These are phyloP conservation scores for Syngnathoides biaculeatus DNA, from an alignment of 2,113 vertebrate species.

Conservation along the genomic window DNA sequence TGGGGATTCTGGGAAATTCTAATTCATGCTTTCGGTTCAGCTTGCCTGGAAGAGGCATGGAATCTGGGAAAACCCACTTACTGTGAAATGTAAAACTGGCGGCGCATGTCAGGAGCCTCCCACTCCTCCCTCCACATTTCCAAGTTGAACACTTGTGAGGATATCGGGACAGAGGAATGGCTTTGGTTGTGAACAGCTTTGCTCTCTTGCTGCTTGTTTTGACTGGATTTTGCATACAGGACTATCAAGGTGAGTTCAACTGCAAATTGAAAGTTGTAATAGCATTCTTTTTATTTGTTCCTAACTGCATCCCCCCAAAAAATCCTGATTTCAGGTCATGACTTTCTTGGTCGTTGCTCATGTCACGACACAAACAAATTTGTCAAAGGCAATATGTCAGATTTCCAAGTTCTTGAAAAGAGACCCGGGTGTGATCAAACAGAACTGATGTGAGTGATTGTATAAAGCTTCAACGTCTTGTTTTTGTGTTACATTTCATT, in stretches of 20 bases:
- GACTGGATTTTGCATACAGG: slow-evolving; percentile 45
- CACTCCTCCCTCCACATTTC: slow-evolving; percentile 25
- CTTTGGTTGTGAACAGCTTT: slow-evolving; percentile 22
- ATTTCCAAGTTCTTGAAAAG: slow-evolving; percentile 56
- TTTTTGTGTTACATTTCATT: not conserved
- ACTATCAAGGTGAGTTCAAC: slow-evolving; percentile 51
- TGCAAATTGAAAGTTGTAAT: not conserved
- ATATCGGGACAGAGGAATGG: slow-evolving; percentile 32
- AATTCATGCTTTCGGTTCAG: slow-evolving; percentile 12
- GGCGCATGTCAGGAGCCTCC: slow-evolving; percentile 6
- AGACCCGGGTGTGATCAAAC: slow-evolving; percentile 40
- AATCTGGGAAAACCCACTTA: slow-evolving; percentile 40
- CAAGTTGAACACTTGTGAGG: not conserved
- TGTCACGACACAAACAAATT: slow-evolving; percentile 27
- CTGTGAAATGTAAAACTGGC: slow-evolving; percentile 42
- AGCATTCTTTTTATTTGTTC: not conserved
- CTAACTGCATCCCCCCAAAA: not conserved
- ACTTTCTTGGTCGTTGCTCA: slow-evolving; percentile 47
- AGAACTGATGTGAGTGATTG: slow-evolving; percentile 64
- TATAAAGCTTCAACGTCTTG: rapidly evolving
- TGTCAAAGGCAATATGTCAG: slow-evolving; percentile 32
- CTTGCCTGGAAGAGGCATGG: slow-evolving; percentile 57
- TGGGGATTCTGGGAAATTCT: slow-evolving; percentile 59
- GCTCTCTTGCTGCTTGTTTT: slow-evolving; percentile 38
- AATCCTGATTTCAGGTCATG: slow-evolving; percentile 38